phyloP scores from a whole-genome alignment of 2,888 invertebrate species.

The Calameuta filiformis region DNA sequence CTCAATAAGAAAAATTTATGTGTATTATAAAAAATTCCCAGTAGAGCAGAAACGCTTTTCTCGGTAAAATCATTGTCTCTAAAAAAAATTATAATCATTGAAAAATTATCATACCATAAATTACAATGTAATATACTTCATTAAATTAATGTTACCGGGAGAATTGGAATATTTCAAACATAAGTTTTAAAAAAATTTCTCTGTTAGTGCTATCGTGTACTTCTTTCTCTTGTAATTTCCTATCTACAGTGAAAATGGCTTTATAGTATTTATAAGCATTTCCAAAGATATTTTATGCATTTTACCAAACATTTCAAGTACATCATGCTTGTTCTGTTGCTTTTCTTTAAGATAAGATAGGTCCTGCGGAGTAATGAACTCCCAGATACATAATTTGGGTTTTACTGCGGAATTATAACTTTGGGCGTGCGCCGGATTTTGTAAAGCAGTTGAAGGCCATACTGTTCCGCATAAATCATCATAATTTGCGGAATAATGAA shows the following conservation, averaged over 20 bases:
- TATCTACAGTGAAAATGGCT: slow-evolving; percentile 32
- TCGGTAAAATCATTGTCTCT: slow-evolving; percentile 44
- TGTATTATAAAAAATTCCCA: slow-evolving; percentile 48
- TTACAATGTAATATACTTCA: slow-evolving; percentile 2
- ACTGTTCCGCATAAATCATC: slow-evolving; percentile 47
- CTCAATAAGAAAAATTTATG: slow-evolving; percentile 48
- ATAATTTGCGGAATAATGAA: slow-evolving; percentile 40
- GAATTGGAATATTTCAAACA: slow-evolving; percentile 50
- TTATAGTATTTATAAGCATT: slow-evolving; percentile 8
- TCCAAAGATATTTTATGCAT: slow-evolving; percentile 17
- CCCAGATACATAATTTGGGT: slow-evolving; percentile 45
- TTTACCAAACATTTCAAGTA: slow-evolving; percentile 47
- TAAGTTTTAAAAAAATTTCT: slow-evolving; percentile 38
- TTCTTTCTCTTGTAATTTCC: slow-evolving; percentile 29
- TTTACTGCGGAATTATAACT: slow-evolving; percentile 6
- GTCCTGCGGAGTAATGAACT: slow-evolving; percentile 43
- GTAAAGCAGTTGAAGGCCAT: slow-evolving; percentile 34
- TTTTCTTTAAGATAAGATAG: slow-evolving; percentile 38
- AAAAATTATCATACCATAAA: slow-evolving; percentile 1
- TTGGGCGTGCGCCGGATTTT: slow-evolving; percentile 10
- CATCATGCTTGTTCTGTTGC: slow-evolving; percentile 34
- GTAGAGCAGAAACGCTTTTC: slow-evolving; percentile 43
- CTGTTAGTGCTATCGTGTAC: slow-evolving; percentile 26
- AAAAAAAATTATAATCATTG: slow-evolving; percentile 15
- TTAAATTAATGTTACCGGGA: slow-evolving; percentile 39